Percentiles rank a stretch among this genome's conserved stretches.
Conservation (phyloP, 1,140 invertebrate genomes). For the Zaprionus nigranus region DNA sequence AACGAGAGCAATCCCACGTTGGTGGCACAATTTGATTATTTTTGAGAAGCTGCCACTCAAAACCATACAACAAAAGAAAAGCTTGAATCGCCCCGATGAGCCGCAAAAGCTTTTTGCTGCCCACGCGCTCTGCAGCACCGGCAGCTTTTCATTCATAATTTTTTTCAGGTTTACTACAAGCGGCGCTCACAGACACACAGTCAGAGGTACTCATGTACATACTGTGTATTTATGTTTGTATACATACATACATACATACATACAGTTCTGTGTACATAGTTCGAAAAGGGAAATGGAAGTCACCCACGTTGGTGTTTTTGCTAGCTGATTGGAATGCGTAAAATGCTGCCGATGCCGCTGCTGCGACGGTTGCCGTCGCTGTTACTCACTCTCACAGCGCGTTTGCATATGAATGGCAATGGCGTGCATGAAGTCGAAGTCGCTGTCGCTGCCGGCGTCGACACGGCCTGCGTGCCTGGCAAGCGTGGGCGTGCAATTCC, state of each 20-base stretch:
- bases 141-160: slow-evolving; percentile 80
- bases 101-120: slow-evolving; percentile 36
- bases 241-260: not conserved
- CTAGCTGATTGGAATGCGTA: slow-evolving; percentile 79
- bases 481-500: slow-evolving; percentile 75
- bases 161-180: slow-evolving; percentile 46
- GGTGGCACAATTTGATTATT: slow-evolving; percentile 17
- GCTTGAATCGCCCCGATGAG: slow-evolving; percentile 35
- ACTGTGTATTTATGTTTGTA: not conserved
- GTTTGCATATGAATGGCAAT: slow-evolving; percentile 68
- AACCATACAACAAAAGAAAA: slow-evolving; percentile 13
- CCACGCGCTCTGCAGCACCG: slow-evolving; percentile 23
- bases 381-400: slow-evolving; percentile 23
- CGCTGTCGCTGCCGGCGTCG: slow-evolving; percentile 9
- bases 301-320: slow-evolving; percentile 64
- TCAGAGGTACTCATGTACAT: not conserved
- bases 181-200: slow-evolving; percentile 6
- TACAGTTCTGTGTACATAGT: slow-evolving; percentile 8
- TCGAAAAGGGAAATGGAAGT: slow-evolving; percentile 47
- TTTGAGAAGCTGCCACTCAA: slow-evolving; percentile 22
- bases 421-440: slow-evolving; percentile 60
- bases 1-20: slow-evolving; percentile 9
- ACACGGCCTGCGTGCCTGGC: slow-evolving; percentile 31
- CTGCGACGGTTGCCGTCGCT: slow-evolving; percentile 18
- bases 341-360: slow-evolving; percentile 52